A percentile compares a stretch with the other conserved stretches of the same genome.
phyloP scores from a whole-genome alignment of 2,888 invertebrate genomes.

The Stramonita haemastoma region DNA sequence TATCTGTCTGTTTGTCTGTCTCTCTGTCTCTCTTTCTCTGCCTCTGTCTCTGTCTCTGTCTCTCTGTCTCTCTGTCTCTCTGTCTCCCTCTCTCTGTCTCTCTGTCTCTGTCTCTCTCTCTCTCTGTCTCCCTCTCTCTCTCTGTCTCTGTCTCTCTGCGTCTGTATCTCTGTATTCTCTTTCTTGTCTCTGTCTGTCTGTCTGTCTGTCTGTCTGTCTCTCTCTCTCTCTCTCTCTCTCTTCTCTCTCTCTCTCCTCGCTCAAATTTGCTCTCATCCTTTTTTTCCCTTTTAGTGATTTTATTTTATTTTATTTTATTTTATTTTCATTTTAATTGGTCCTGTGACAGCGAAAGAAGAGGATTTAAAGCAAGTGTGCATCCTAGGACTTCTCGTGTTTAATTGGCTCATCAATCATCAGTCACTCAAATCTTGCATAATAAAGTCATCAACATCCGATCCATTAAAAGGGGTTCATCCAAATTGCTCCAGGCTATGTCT shows the following conservation, averaged over 20 bases:
- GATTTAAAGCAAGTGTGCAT: too few relatives aligned
- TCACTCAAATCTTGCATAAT: too few relatives aligned
- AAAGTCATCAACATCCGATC: too few relatives aligned
- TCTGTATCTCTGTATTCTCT: neutral
- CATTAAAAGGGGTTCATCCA: too few relatives aligned
- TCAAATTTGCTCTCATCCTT: neutral
- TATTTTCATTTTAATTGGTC: too few relatives aligned
- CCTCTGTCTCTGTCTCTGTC: neutral
- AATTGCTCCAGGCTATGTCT: too few relatives aligned
- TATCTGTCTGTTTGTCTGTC: too few relatives aligned
- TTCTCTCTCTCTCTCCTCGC: neutral
- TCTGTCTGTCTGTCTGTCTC: slow-evolving; percentile 27
- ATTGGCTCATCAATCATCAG: too few relatives aligned
- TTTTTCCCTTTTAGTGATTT: neutral
- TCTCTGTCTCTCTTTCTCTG: neutral
- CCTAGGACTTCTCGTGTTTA: too few relatives aligned
- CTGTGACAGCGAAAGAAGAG: too few relatives aligned
- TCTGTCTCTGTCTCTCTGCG: too few relatives aligned
- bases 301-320: too few relatives aligned
- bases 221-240: slow-evolving; percentile 18
- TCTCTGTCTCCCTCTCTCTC: slow-evolving; percentile 21
- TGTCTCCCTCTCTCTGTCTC: neutral
- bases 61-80: neutral
- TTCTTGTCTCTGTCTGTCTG: slow-evolving; percentile 15
- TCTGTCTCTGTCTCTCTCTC: slow-evolving; percentile 32